Base-by-base conservation (phyloP, 1,140 invertebrate species). In the Bombus impatiens region DNA sequence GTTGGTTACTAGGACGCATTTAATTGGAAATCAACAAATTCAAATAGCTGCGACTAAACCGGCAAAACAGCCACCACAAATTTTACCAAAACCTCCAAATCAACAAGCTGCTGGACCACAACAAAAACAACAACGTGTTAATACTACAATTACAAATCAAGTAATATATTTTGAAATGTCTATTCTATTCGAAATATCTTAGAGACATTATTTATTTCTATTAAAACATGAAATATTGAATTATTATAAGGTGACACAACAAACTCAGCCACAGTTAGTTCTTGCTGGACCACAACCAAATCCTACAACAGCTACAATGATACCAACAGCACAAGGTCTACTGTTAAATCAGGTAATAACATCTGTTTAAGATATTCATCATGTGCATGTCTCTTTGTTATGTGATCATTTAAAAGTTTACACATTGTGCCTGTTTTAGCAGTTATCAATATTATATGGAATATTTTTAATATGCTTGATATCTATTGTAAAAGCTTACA, bases 21-120 rank as follows among this genome's bases (percentile, higher is more conserved):
- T 95, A 10, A 94, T 95, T 93, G 95, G 95, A 57, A 95, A 95
- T 92, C 95, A 95, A 62, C 95, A 95, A 91, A 95, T 95, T 82
- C 95, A 95, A 92, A 95, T 95, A 53, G 94, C 94, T n/a, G 87
- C 94, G 18, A 86, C 94, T 15, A 95, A 95, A 82, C 92, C 93
- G 6, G 91, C 94, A 32, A 95, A 95, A 80, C 95, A 95, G 79
- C 95, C 95, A 40, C 95, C 94, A 5, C 95, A 95, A 91, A 95
- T 95, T 88, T 86, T 95, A 79, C 95, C 95, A 13, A 95, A 95
- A 89, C 95, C 95, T 68, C 94, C 95, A 42, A 91, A 92, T 68
- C 94, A 95, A 85, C 95, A 95, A 83, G 88, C 89, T 35, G 78
- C 90, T 62, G 91, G 86, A 83, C 89, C 94, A 10, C 91, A 93